Evolutionary conservation across 1,140 invertebrate genomes (phyloP).

Genomic region (Octopus bimaculoides): DNA sequence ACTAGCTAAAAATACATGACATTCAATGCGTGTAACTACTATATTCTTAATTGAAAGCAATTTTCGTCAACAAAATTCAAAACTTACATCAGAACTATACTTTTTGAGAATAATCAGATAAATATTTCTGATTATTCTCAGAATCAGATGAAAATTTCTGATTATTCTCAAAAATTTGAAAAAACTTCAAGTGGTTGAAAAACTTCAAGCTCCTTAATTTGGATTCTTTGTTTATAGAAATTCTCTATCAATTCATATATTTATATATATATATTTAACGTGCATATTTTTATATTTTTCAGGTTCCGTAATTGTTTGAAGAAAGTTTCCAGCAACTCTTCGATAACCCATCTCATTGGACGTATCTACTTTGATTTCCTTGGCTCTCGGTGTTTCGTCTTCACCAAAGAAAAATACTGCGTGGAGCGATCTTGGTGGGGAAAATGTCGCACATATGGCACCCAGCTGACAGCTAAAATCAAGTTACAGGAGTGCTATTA

Average conservation of each 20-base stretch:
- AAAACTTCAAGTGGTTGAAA: too few relatives aligned
- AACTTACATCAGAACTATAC: too few relatives aligned
- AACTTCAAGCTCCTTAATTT: neutral
- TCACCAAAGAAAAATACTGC: constrained; percentile 77
- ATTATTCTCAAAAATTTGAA: too few relatives aligned
- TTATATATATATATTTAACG: neutral
- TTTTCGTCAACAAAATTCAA: too few relatives aligned
- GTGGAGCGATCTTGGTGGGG: constrained; percentile 77
- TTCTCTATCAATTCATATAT: neutral
- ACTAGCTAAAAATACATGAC: too few relatives aligned
- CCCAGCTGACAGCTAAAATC: constrained; percentile 21
- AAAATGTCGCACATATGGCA: constrained; percentile 64
- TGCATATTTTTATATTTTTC: constrained; percentile 25
- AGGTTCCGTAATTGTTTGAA: constrained; percentile 91
- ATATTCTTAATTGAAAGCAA: too few relatives aligned
- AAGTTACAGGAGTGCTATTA: constrained; percentile 19
- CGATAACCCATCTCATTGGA: constrained; percentile 83
- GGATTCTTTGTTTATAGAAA: neutral
- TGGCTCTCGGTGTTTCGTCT: constrained; percentile 85
- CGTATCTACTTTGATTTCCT: constrained; percentile 92
- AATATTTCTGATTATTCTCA: too few relatives aligned
- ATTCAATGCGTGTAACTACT: too few relatives aligned
- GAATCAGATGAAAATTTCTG: too few relatives aligned
- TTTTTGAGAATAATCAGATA: too few relatives aligned
- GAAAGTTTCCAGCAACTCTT: constrained; percentile 68